These are phyloP conservation scores for Peromyscus attwateri DNA, from an alignment of 2,797 vertebrate species.

Conservation along the genomic window DNA sequence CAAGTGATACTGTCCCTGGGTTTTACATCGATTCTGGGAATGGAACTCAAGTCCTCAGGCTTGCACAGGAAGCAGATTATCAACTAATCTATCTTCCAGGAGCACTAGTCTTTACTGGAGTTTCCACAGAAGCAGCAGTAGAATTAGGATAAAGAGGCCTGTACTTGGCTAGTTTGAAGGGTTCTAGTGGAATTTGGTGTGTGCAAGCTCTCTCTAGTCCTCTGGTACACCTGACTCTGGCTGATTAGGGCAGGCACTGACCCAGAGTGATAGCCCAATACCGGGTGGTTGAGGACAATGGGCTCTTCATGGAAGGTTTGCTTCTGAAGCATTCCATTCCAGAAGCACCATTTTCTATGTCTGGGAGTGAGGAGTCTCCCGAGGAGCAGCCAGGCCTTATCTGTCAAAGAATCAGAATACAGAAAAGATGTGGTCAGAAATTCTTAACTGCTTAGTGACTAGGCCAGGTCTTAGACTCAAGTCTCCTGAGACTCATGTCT, in stretches of 20 bases:
- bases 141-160: neutral
- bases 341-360: neutral
- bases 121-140: neutral
- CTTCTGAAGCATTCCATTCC: neutral
- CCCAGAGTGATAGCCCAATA: neutral
- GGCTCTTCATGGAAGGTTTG: neutral
- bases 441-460: neutral
- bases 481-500: neutral
- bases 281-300: neutral
- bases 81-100: neutral
- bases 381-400: neutral
- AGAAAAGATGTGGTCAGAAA: neutral
- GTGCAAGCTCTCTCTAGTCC: neutral
- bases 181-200: neutral
- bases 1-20: neutral
- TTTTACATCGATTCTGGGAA: neutral
- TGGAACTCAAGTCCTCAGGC: neutral
- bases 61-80: neutral
- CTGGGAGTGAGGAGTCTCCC: neutral
- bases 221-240: neutral
- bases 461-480: neutral
- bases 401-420: neutral
- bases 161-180: neutral
- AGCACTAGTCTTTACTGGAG: too few species aligned
- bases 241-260: neutral